These are phyloP conservation scores for Pseudocheirus occidentalis DNA, from an alignment of 2,797 vertebrate genomes.

Conservation along the genomic window DNA sequence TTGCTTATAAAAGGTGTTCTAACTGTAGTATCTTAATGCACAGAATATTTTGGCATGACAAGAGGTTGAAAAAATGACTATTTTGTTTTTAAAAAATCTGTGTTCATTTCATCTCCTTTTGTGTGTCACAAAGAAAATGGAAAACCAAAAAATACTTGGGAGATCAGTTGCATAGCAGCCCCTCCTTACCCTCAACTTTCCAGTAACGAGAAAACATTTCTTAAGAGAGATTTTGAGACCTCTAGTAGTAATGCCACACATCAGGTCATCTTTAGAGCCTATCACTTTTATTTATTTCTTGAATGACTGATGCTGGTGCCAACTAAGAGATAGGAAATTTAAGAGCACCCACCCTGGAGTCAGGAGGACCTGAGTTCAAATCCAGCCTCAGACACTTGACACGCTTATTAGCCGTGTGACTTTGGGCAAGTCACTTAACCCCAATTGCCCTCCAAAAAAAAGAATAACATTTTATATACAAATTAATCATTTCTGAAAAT, in stretches of 20 bases:
- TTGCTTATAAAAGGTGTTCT: conserved; percentile 39
- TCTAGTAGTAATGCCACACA: neutral
- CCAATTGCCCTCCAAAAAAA: too few relatives aligned
- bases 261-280: conserved; percentile 20
- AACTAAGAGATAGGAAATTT: conserved; percentile 37
- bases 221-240: conserved; percentile 41
- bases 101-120: conserved; percentile 60
- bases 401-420: too few relatives aligned
- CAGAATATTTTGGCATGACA: conserved; percentile 74
- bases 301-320: conserved; percentile 31
- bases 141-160: conserved; percentile 36
- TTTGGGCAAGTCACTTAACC: too few relatives aligned
- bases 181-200: conserved; percentile 21
- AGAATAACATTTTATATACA: conserved; percentile 7
- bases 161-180: neutral
- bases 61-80: conserved; percentile 78
- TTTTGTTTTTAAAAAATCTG: conserved; percentile 70
- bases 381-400: too few relatives aligned
- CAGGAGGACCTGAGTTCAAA: too few relatives aligned
- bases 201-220: conserved; percentile 42
- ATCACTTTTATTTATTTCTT: conserved; percentile 30
- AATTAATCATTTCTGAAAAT: conserved; percentile 50
- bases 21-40: conserved; percentile 67
- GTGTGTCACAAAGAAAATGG: conserved; percentile 31
- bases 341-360: neutral